Evolutionary conservation across 2,113 vertebrate species (phyloP).

Genomic region (Noctilio leporinus): DNA sequence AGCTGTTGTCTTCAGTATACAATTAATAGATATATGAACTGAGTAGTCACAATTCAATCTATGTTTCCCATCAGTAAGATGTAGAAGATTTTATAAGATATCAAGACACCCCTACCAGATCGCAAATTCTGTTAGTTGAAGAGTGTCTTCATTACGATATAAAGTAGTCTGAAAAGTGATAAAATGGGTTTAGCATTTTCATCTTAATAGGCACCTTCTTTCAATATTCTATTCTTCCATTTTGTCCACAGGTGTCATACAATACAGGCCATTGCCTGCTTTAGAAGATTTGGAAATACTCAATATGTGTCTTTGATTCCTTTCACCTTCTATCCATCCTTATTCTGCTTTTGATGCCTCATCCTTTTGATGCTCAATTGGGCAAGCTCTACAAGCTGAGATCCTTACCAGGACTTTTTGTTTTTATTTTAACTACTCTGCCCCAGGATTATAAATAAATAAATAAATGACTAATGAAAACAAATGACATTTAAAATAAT

Average conservation of each 20-base stretch:
- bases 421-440: background rate
- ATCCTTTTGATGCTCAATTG: background rate
- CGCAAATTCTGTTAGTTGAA: background rate
- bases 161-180: background rate
- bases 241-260: background rate
- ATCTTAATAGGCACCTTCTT: background rate
- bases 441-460: background rate
- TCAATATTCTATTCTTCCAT: background rate
- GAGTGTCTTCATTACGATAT: background rate
- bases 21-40: background rate
- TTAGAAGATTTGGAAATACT: background rate
- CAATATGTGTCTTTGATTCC: accelerated
- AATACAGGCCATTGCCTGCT: background rate
- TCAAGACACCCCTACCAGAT: background rate
- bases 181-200: background rate
- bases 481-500: background rate
- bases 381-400: background rate
- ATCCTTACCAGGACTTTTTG: background rate
- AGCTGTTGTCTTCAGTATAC: background rate
- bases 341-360: background rate
- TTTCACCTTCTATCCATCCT: background rate
- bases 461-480: background rate
- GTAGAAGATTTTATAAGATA: background rate
- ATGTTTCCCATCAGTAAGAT: background rate
- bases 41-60: background rate